These are phyloP conservation scores for Neolamprologus brichardi DNA, from an alignment of 2,113 vertebrate genomes.

Conservation along the genomic window DNA sequence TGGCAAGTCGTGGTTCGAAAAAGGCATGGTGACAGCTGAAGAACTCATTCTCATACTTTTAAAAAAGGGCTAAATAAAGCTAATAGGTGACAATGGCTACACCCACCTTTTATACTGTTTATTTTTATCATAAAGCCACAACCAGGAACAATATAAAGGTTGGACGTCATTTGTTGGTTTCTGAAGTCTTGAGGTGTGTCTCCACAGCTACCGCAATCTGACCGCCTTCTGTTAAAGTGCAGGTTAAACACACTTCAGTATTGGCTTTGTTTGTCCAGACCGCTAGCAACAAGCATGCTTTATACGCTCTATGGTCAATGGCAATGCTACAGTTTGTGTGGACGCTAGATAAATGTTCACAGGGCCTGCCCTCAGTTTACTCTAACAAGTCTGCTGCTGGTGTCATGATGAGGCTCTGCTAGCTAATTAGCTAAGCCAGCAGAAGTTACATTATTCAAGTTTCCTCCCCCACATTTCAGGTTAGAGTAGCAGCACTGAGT, in stretches of 20 bases:
- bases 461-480: not conserved
- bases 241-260: not conserved
- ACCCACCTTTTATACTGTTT: not conserved
- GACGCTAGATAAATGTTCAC: not conserved
- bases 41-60: not conserved
- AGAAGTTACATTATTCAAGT: not conserved
- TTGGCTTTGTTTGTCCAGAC: not conserved
- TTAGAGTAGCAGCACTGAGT: not conserved
- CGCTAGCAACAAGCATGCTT: not conserved
- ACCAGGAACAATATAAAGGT: not conserved
- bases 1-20: not conserved
- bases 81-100: not conserved
- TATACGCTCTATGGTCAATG: not conserved
- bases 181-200: not conserved
- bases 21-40: not conserved
- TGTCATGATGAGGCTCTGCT: not conserved
- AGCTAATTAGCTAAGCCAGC: not conserved
- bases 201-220: not conserved
- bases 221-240: not conserved
- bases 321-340: not conserved
- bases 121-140: not conserved
- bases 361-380: not conserved
- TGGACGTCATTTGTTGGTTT: not conserved
- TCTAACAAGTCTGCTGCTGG: not conserved
- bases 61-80: not conserved